Conservation (phyloP, 2,113 vertebrate species). For the Toxotes chatareus region DNA sequence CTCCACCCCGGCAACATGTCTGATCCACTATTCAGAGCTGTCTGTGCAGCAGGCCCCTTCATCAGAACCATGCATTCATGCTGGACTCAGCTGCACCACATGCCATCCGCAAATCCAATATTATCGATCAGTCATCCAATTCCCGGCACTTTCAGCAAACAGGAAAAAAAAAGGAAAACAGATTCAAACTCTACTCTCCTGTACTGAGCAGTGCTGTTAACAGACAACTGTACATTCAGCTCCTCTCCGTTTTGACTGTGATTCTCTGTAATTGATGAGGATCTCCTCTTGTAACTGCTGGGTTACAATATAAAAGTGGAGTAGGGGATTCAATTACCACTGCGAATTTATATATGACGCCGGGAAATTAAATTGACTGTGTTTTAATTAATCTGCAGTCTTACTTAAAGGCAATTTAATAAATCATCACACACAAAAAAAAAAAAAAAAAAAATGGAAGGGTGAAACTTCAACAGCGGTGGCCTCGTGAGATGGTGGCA, state of each 20-base stretch:
- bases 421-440: conserved; percentile 73
- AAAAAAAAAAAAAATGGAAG: conserved; percentile 50
- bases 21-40: conserved; percentile 71
- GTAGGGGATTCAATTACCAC: conserved; percentile 81
- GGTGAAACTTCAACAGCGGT: conserved; percentile 57
- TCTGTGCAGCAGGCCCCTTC: conserved; percentile 61
- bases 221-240: conserved; percentile 63
- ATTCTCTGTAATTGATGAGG: conserved; percentile 70
- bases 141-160: conserved; percentile 80
- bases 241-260: conserved; percentile 58
- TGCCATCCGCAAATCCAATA: conserved; percentile 81
- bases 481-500: conserved; percentile 59
- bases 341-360: conserved; percentile 77
- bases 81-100: conserved; percentile 78
- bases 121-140: conserved; percentile 82
- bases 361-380: conserved; percentile 82
- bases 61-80: conserved; percentile 78
- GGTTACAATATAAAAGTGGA: conserved; percentile 70
- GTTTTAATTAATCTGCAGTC: conserved; percentile 86
- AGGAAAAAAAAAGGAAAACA: conserved; percentile 60
- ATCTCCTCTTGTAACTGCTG: conserved; percentile 65
- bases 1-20: conserved; percentile 68
- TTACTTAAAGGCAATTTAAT: conserved; percentile 86
- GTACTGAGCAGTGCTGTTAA: conserved; percentile 46
- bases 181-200: conserved; percentile 63